Evolutionary conservation across 2,113 vertebrate species (phyloP).

Genomic region (Turdus rufiventris): DNA sequence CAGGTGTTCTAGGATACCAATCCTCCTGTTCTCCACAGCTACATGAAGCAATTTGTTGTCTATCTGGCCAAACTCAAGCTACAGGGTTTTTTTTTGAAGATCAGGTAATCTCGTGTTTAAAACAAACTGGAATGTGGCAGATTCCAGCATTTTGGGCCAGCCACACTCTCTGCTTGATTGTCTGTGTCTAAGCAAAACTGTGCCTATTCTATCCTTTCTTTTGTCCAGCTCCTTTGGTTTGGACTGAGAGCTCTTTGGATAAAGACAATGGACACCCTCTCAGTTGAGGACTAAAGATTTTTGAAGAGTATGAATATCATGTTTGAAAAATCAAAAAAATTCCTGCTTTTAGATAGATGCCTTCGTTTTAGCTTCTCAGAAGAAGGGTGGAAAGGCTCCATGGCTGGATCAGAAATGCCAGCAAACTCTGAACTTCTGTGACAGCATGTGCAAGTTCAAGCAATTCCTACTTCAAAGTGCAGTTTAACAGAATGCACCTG

Average conservation of each 20-base stretch:
- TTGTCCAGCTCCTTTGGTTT: neutral
- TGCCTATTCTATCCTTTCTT: neutral
- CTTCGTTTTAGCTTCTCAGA: neutral
- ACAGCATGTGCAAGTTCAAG: neutral
- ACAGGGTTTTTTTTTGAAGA: neutral
- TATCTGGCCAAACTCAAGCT: neutral
- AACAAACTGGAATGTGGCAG: neutral
- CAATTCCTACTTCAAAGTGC: neutral
- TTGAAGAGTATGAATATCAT: neutral
- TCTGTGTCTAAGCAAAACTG: neutral
- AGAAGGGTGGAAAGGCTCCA: neutral
- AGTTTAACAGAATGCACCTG: neutral
- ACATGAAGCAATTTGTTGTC: neutral
- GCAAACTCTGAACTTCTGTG: neutral
- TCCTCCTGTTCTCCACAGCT: neutral
- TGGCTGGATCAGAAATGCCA: neutral
- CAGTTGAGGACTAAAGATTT: neutral
- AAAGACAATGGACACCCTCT: neutral
- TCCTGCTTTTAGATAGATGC: neutral
- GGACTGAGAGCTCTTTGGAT: neutral
- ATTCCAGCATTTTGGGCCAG: neutral
- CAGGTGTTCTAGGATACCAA: neutral
- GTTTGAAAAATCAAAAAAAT: neutral
- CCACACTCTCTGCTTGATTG: neutral
- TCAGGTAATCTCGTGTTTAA: neutral